Percentiles rank a stretch among this genome's conserved stretches.
Evolutionary conservation across 2,888 invertebrate species (phyloP).

Genomic region (Tortrix viridana): DNA sequence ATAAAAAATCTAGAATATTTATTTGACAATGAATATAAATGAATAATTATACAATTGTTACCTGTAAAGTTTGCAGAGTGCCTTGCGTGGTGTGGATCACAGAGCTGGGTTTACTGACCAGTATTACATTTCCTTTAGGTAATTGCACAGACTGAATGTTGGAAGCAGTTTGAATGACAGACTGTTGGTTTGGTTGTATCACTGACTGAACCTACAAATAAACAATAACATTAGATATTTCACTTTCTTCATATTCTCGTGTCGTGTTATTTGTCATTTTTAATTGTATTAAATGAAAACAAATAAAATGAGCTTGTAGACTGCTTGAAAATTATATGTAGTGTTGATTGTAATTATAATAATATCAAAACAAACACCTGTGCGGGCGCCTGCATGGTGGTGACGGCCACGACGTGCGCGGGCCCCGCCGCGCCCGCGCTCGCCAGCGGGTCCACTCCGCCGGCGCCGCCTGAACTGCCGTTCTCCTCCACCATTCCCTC

Average conservation of each 20-base stretch:
- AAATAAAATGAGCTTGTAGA: background rate
- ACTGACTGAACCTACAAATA: conserved; percentile 94
- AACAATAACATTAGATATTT: conserved; percentile 30
- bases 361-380: conserved; percentile 81
- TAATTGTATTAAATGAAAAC: background rate
- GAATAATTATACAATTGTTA: conserved; percentile 63
- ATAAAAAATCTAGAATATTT: no score
- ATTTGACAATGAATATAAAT: conserved; percentile 41
- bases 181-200: conserved; percentile 97
- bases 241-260: background rate
- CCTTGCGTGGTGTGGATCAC: conserved; percentile 97
- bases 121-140: conserved; percentile 94
- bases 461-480: conserved; percentile 82
- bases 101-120: conserved; percentile 95
- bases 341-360: background rate
- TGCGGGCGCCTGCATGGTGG: conserved; percentile 93
- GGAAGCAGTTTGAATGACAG: conserved; percentile 96
- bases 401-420: conserved; percentile 80
- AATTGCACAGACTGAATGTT: conserved; percentile 92
- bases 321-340: conserved; percentile 9
- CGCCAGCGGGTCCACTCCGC: conserved; percentile 68
- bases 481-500: conserved; percentile 97
- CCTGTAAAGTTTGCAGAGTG: conserved; percentile 93
- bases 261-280: no score
- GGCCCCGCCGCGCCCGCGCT: conserved; percentile 61